Conservation (phyloP, 2,797 vertebrate genomes). For the Microctenopoma steveboyesi region DNA sequence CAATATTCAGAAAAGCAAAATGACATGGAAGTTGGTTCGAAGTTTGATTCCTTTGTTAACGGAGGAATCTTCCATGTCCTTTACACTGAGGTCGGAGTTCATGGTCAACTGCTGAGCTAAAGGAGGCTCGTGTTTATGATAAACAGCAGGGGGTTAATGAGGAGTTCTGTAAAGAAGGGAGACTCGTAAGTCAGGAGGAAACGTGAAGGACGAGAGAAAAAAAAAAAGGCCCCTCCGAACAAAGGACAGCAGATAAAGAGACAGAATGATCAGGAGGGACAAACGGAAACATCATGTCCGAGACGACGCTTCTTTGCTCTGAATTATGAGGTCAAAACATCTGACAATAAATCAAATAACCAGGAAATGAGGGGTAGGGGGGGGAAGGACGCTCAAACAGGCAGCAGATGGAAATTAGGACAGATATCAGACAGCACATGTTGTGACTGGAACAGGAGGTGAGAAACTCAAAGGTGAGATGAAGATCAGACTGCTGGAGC, state of each 20-base stretch:
- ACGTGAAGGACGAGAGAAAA: background rate
- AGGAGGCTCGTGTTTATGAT: conserved; percentile 57
- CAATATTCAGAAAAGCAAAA: background rate
- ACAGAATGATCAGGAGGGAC: conserved; percentile 19
- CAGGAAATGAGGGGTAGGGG: background rate
- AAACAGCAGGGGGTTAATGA: conserved; percentile 54
- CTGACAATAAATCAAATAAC: conserved; percentile 32
- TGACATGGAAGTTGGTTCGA: conserved; percentile 10
- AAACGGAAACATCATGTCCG: conserved; percentile 15
- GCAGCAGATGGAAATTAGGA: conserved; percentile 45
- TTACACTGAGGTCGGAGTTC: conserved; percentile 55
- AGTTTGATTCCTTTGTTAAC: conserved; percentile 18
- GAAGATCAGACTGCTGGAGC: conserved; percentile 30
- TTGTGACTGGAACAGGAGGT: conserved; percentile 23
- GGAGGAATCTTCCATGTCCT: conserved; percentile 38
- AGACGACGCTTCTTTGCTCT: conserved; percentile 22
- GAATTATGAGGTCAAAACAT: conserved; percentile 30
- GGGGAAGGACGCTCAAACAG: conserved; percentile 13
- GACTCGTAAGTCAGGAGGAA: conserved; percentile 18
- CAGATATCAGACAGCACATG: conserved; percentile 37
- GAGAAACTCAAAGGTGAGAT: conserved; percentile 54
- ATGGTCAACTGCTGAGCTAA: conserved; percentile 30
- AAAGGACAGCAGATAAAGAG: conserved; percentile 20
- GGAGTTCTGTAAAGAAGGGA: conserved; percentile 37
- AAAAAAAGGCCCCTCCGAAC: conserved; percentile 1